Conservation (phyloP, 2,113 vertebrate genomes). For the Psephotus haematonotus region DNA sequence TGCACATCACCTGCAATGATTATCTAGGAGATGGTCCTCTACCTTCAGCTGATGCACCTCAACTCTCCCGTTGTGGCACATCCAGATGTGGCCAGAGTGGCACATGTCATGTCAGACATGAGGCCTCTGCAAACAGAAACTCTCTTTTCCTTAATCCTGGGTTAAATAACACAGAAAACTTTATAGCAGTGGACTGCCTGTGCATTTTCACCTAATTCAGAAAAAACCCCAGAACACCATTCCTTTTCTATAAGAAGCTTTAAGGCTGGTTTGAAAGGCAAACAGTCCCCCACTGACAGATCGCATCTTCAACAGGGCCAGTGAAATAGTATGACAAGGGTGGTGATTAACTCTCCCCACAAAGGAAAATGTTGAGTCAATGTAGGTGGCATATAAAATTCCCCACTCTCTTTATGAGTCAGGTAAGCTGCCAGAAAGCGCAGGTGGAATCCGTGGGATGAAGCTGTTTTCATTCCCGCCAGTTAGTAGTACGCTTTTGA, state of each 20-base stretch:
- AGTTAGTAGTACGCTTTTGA: background rate
- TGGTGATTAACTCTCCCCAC: conserved; percentile 61
- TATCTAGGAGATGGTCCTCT: background rate
- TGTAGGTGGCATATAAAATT: conserved; percentile 50
- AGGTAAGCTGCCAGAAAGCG: conserved; percentile 46
- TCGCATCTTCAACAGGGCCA: background rate
- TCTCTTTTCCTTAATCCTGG: background rate
- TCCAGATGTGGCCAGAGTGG: background rate
- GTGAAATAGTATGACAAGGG: conserved; percentile 55
- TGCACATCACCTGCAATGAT: background rate
- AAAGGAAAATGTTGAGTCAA: conserved; percentile 59
- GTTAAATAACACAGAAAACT: background rate
- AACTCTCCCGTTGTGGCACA: background rate
- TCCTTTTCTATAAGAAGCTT: background rate
- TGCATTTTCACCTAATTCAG: background rate
- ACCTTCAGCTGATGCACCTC: background rate
- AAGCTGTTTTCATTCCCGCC: conserved; percentile 38
- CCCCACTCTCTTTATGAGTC: conserved; percentile 61
- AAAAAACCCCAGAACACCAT: background rate
- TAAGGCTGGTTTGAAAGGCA: background rate
- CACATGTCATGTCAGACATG: background rate
- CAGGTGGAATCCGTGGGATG: conserved; percentile 41
- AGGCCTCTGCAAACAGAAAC: background rate
- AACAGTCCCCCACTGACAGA: background rate
- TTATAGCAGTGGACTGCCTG: background rate